Evolutionary conservation across 2,888 invertebrate species (phyloP).

Genomic region (Ochropleura leucogaster): DNA sequence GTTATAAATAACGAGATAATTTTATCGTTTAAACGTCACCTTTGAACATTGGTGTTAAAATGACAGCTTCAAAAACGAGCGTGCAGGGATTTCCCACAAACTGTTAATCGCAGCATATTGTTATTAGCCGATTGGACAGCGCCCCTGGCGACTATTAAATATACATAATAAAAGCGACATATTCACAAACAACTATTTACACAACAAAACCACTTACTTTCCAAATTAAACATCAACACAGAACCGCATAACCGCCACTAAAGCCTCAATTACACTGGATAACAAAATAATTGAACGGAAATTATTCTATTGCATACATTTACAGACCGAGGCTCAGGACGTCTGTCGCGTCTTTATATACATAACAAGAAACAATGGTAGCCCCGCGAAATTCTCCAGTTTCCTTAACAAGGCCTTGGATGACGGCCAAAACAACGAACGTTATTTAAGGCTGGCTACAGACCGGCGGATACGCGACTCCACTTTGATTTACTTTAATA

Average conservation of each 20-base stretch:
- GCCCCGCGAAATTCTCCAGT: constrained; percentile 80
- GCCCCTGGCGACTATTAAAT: constrained; percentile 7
- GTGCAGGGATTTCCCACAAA: background rate
- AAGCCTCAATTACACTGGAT: constrained; percentile 61
- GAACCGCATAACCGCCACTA: constrained; percentile 47
- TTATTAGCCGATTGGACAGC: background rate
- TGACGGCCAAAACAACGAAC: constrained; percentile 84
- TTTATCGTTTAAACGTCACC: no score
- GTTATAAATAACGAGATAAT: no score
- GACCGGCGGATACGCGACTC: constrained; percentile 58
- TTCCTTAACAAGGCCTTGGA: constrained; percentile 89
- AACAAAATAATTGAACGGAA: constrained; percentile 67
- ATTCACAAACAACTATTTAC: constrained; percentile 21
- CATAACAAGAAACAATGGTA: constrained; percentile 83
- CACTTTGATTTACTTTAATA: constrained; percentile 63
- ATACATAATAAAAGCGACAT: constrained; percentile 20
- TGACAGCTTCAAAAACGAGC: background rate
- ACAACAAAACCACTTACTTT: constrained; percentile 29
- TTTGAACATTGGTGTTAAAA: background rate
- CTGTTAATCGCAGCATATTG: constrained; percentile 1
- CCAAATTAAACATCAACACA: constrained; percentile 43
- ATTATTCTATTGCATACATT: constrained; percentile 68
- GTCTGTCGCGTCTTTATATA: constrained; percentile 72
- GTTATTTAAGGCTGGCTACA: constrained; percentile 74
- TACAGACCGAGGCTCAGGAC: constrained; percentile 65